phyloP scores from a whole-genome alignment of 2,888 invertebrate species.

The Papilio gigon region DNA sequence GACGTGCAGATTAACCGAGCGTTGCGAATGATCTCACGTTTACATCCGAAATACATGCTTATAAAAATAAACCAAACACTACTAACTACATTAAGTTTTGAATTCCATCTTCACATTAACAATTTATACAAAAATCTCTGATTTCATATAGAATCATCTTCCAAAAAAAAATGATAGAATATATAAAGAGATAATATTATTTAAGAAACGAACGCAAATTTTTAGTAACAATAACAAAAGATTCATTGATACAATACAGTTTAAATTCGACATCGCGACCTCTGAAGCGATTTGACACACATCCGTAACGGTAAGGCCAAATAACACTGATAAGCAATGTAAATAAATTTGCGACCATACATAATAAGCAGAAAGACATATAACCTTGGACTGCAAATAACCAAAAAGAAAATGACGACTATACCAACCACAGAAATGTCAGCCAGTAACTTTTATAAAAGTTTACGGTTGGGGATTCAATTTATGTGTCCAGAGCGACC shows the following conservation, averaged over 20 bases:
- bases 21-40: background rate
- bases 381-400: background rate
- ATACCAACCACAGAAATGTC: background rate
- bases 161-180: no score
- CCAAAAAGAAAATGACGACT: background rate
- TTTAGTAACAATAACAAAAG: conserved; percentile 8
- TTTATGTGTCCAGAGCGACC: background rate
- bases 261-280: conserved; percentile 1
- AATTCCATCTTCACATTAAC: background rate
- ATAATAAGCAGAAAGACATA: background rate
- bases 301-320: conserved; percentile 2
- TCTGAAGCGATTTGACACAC: background rate
- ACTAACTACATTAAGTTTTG: background rate
- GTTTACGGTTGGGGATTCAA: background rate
- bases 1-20: background rate
- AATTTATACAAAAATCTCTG: no score
- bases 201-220: background rate
- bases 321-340: conserved; percentile 15
- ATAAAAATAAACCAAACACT: background rate
- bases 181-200: background rate
- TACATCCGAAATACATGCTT: background rate
- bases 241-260: background rate
- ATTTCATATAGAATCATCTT: no score
- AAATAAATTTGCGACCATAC: background rate
- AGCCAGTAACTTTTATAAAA: conserved; percentile 7